These are phyloP conservation scores for Lamellibrachia satsuma DNA, from an alignment of 2,888 invertebrate species.

Conservation along the genomic window DNA sequence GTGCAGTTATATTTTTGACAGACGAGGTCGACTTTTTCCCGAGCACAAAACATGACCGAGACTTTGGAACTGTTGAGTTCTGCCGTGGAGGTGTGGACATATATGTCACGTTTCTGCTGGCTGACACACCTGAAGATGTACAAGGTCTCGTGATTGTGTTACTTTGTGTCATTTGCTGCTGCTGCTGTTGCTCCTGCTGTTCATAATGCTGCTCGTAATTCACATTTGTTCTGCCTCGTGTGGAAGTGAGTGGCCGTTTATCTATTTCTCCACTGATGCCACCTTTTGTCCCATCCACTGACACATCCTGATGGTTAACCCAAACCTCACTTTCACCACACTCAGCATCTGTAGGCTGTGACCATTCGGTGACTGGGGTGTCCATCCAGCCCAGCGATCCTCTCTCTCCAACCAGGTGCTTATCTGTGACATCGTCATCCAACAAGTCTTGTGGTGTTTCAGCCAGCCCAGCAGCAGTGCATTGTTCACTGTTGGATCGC, in stretches of 20 bases:
- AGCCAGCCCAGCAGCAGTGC: not conserved
- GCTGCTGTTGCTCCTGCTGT: constrained; percentile 17
- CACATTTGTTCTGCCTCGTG: not conserved
- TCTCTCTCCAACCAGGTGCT: constrained; percentile 35
- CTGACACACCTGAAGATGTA: not conserved
- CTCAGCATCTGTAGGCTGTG: not conserved
- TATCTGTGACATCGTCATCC: constrained; percentile 27
- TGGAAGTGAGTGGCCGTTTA: not conserved
- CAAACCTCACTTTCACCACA: not conserved
- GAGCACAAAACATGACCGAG: not conserved
- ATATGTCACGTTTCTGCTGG: not conserved
- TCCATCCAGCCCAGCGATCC: constrained; percentile 19
- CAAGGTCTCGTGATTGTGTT: not conserved
- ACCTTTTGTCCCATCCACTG: not conserved
- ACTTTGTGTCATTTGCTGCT: not conserved
- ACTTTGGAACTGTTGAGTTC: not conserved
- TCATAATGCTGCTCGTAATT: not conserved
- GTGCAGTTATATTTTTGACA: not conserved
- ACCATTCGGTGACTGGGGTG: not conserved
- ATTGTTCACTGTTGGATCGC: not conserved
- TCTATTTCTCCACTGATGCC: not conserved
- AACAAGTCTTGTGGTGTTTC: constrained; percentile 23
- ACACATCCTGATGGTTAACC: not conserved
- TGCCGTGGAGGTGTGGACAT: not conserved
- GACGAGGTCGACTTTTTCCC: not conserved